Percentiles rank a stretch among this genome's conserved stretches.
These are phyloP conservation scores for Eleutherodactylus coqui DNA, from an alignment of 2,797 vertebrate genomes.

Conservation along the genomic window DNA sequence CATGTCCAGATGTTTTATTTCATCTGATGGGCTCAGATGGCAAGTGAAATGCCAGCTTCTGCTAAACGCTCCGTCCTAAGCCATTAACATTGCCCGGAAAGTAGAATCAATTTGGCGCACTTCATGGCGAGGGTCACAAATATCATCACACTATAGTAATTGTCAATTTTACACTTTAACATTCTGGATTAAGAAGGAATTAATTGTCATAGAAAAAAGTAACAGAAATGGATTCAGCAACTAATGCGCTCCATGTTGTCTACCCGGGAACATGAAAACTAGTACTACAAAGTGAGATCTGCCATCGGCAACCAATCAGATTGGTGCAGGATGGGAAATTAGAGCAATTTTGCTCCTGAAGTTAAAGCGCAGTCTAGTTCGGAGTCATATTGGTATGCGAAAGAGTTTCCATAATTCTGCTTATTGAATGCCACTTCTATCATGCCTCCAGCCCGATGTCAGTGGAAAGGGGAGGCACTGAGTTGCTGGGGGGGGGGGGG, in stretches of 20 bases:
- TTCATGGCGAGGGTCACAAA: not conserved
- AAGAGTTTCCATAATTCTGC: not conserved
- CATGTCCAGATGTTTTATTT: conserved; percentile 46
- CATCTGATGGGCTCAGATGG: conserved; percentile 36
- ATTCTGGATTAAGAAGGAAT: conserved; percentile 11
- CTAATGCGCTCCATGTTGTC: not conserved
- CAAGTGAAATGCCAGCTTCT: conserved; percentile 13
- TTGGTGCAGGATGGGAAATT: not conserved
- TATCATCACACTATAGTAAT: conserved; percentile 35
- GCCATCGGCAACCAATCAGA: not conserved
- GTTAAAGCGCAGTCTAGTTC: not conserved
- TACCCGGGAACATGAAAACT: not conserved
- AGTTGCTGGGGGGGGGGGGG: too few relatives aligned
- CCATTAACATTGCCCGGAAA: conserved; percentile 38
- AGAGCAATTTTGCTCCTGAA: not conserved
- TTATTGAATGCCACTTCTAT: not conserved
- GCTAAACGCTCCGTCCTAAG: conserved; percentile 25
- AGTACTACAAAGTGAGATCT: not conserved
- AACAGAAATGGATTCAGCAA: not conserved
- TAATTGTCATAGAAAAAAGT: conserved; percentile 6
- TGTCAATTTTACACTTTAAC: conserved; percentile 38
- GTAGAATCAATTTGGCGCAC: conserved; percentile 50
- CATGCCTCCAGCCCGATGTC: too few relatives aligned
- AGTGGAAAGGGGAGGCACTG: too few relatives aligned
- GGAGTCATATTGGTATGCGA: not conserved